These are phyloP conservation scores for Epirrhoe alternata DNA, from an alignment of 2,888 invertebrate genomes.

Conservation along the genomic window DNA sequence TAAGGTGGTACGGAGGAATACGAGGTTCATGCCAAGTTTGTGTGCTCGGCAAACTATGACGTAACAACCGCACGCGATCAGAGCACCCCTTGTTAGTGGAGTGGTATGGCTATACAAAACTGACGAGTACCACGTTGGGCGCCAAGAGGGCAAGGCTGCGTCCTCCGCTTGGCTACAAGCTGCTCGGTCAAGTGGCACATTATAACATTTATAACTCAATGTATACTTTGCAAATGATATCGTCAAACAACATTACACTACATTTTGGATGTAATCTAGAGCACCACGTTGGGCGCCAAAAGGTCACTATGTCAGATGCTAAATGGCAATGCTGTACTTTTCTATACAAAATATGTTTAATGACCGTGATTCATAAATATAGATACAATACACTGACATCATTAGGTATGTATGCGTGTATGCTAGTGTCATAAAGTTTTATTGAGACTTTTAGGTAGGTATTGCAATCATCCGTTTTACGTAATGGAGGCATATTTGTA, in stretches of 20 bases:
- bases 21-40: conserved; percentile 48
- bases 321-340: conserved; percentile 1
- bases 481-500: neutral
- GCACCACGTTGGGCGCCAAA: conserved; percentile 13
- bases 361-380: neutral
- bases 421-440: neutral
- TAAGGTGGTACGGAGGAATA: conserved; percentile 33
- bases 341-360: neutral
- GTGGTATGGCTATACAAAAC: conserved; percentile 38
- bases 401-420: neutral
- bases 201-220: conserved; percentile 44
- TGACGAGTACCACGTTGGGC: conserved; percentile 51
- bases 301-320: conserved; percentile 5
- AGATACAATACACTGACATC: neutral
- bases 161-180: conserved; percentile 50
- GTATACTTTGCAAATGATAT: conserved; percentile 43
- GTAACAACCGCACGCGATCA: conserved; percentile 58
- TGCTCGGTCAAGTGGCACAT: conserved; percentile 44
- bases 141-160: conserved; percentile 66
- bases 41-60: conserved; percentile 51
- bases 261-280: neutral
- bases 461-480: neutral
- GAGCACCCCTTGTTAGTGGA: conserved; percentile 48
- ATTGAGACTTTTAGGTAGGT: neutral
- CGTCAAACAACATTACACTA: conserved; percentile 18